phyloP scores from a whole-genome alignment of 2,888 invertebrate species.

The Mythimna albipuncta region DNA sequence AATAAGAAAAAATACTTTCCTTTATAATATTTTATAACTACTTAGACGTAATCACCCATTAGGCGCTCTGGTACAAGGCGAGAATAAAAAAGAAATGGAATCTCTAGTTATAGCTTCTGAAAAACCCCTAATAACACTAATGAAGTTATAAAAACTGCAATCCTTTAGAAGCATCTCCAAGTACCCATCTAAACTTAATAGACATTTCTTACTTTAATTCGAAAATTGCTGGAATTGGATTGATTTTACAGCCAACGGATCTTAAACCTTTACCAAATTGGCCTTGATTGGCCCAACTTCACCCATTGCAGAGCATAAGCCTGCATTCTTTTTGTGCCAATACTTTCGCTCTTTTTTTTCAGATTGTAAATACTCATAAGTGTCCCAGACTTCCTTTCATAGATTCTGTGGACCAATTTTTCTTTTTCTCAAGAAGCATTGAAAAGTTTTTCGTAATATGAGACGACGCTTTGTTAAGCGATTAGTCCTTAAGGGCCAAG shows the following conservation, averaged over 20 bases:
- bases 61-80: neutral
- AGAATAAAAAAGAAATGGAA: neutral
- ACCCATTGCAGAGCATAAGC: neutral
- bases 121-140: neutral
- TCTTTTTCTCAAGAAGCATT: no score
- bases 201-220: conserved; percentile 2
- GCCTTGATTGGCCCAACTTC: neutral
- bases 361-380: no score
- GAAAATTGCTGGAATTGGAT: conserved; percentile 15
- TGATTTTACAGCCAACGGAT: conserved; percentile 2
- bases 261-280: conserved; percentile 3
- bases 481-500: no score
- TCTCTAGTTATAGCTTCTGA: neutral
- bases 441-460: neutral
- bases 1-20: neutral
- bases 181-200: conserved; percentile 6
- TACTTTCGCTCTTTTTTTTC: no score
- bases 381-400: no score
- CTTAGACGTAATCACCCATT: conserved; percentile 2
- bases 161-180: neutral
- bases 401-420: no score
- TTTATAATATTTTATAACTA: neutral
- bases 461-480: neutral
- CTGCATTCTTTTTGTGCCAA: no score
- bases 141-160: conserved; percentile 27